Evolutionary conservation across 2,888 invertebrate genomes (phyloP), one percentile per base, ranked within the genome.

Genomic region (Phaedon cochleariae): DNA sequence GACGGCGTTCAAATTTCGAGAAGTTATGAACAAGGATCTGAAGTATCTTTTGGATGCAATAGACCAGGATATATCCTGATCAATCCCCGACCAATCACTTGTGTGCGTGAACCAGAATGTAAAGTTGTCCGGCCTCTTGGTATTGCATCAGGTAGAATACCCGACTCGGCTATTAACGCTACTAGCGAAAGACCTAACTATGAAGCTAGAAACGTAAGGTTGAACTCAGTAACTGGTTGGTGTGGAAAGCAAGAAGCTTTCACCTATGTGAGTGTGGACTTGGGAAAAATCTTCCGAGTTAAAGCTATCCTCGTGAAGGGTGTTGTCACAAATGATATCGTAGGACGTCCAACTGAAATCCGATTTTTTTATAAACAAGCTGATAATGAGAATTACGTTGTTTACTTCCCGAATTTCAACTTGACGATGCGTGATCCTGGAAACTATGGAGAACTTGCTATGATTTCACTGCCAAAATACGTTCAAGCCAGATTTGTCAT

Each of bases 211-310:
- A 95, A 96, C 79, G 91, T 96, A 10, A 88, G 96, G 29, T 85
- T 97, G 34, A 96, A 95, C 80, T 96, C 96, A 0, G 96, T 95
- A 2, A 96, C 96, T 51, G 96, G 96, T 17, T 97, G 96, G 96
- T 96, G 96, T 83, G 95, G 95, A n/a, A 96, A 96, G 78, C 94
- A 95, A 85, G 97, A 97, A 85, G 94, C 96, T 0, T 97, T 97
- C 79, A 97, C 97, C 0, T 97, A 97, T 77, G 94, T 97, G 6
- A 96, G 95, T 78, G 96, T 98, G 0, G 97, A 98, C 83, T 87
- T 98, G 69, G 97, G 97, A 45, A 92, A 93, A 84, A 91, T 96
- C n/a, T 94, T 92, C 81, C 89, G 96, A 73, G 93, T 97, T 0
- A 96, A 96, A 84, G 96, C 95, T 18, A 95, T 96, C 74, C 85